phyloP scores from a whole-genome alignment of 2,888 invertebrate genomes.

The Bellardia pandia region DNA sequence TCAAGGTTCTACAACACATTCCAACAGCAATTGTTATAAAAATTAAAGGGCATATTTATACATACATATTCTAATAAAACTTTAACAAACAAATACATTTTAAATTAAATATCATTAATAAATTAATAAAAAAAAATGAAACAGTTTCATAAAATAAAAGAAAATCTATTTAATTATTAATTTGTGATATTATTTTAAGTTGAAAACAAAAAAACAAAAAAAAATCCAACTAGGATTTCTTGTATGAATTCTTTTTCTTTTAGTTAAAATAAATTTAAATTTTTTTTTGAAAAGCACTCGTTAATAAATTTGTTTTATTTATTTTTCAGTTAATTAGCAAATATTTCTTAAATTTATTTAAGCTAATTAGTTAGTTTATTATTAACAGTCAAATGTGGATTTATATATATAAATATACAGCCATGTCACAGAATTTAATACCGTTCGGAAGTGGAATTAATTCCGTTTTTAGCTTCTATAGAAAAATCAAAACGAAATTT shows the following conservation, averaged over 20 bases:
- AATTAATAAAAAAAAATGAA: background rate
- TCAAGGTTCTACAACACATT: background rate
- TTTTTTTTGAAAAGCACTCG: background rate
- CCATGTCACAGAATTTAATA: no score
- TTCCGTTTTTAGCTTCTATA: no score
- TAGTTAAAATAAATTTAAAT: conserved; percentile 34
- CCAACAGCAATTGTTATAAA: background rate
- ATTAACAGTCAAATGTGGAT: background rate
- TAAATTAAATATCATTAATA: background rate
- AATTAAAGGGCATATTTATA: background rate
- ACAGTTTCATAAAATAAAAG: background rate
- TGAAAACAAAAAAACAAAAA: conserved; percentile 4
- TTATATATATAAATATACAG: background rate
- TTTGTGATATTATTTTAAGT: conserved; percentile 62
- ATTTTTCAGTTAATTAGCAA: conserved; percentile 7
- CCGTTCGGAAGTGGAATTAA: no score
- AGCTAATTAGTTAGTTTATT: background rate
- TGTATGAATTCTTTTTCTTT: conserved; percentile 8
- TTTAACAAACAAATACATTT: background rate
- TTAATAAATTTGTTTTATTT: conserved; percentile 21
- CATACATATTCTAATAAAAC: background rate
- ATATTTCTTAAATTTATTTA: background rate
- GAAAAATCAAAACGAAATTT: no score
- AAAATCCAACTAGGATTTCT: background rate
- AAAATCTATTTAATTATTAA: conserved; percentile 17